phyloP scores from a whole-genome alignment of 2,888 invertebrate genomes.

The Prosopocoilus inquinatus region DNA sequence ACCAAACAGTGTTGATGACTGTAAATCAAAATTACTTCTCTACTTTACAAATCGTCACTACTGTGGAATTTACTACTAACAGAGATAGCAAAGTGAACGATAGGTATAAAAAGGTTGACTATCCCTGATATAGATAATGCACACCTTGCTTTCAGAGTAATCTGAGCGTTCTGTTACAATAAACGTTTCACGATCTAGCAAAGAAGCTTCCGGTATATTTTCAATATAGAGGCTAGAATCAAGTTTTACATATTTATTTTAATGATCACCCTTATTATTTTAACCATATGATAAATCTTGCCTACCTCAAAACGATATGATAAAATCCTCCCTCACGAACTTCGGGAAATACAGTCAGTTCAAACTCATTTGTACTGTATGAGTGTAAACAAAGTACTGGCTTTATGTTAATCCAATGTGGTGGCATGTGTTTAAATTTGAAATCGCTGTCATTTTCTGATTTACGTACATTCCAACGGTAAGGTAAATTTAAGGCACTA shows the following conservation, averaged over 20 bases:
- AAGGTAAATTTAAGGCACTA: constrained; percentile 30
- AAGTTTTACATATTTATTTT: not conserved
- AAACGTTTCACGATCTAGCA: constrained; percentile 32
- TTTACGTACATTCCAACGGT: constrained; percentile 20
- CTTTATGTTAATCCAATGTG: constrained; percentile 37
- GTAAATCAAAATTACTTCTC: too few species aligned
- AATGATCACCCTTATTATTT: not conserved
- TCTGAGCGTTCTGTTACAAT: constrained; percentile 22
- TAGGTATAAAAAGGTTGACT: too few species aligned
- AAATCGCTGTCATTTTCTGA: constrained; percentile 27
- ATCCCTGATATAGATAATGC: not conserved
- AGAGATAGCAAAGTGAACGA: constrained; percentile 9
- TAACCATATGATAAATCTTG: constrained; percentile 8
- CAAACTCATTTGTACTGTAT: constrained; percentile 38
- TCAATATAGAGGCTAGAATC: constrained; percentile 42
- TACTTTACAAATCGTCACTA: too few species aligned
- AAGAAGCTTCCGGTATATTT: constrained; percentile 43
- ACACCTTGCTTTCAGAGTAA: constrained; percentile 1
- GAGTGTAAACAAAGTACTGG: constrained; percentile 34
- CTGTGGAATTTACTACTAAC: too few species aligned
- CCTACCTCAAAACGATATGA: constrained; percentile 43
- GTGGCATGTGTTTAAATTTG: constrained; percentile 30
- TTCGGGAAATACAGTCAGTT: constrained; percentile 33
- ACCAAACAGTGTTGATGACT: too few species aligned
- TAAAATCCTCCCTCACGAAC: constrained; percentile 35